Percentiles rank a stretch among this genome's conserved stretches.
Conservation (phyloP, 2,888 invertebrate species). For the Acrobasis consociella region DNA sequence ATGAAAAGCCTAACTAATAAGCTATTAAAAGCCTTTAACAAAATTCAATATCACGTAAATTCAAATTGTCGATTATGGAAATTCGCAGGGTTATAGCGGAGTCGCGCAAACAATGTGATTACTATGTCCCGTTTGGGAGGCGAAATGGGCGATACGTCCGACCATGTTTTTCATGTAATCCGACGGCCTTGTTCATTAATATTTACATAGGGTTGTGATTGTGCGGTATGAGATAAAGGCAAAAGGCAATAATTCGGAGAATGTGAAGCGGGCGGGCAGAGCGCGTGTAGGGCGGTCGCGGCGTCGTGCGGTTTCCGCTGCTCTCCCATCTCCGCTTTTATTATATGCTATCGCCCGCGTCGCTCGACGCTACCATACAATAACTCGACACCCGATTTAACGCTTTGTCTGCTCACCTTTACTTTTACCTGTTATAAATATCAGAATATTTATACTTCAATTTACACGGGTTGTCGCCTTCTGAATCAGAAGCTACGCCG, state of each 20-base stretch:
- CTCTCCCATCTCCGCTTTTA: not conserved
- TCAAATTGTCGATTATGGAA: not conserved
- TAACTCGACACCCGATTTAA: slow-evolving; percentile 36
- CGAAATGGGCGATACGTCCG: not conserved
- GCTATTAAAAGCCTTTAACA: no score
- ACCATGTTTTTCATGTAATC: not conserved
- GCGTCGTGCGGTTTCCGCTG: slow-evolving; percentile 24
- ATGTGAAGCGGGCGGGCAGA: slow-evolving; percentile 38
- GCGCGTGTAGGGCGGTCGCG: slow-evolving; percentile 43
- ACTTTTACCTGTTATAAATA: slow-evolving; percentile 23
- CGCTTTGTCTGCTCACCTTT: slow-evolving; percentile 29
- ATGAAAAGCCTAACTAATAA: no score
- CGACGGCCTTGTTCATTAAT: slow-evolving; percentile 6
- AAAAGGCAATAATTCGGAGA: slow-evolving; percentile 46
- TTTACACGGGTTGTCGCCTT: slow-evolving; percentile 18
- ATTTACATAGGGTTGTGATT: slow-evolving; percentile 35
- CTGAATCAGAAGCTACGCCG: not conserved
- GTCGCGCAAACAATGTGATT: not conserved
- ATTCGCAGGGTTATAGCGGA: not conserved
- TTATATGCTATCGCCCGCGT: slow-evolving; percentile 30
- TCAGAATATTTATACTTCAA: slow-evolving; percentile 12
- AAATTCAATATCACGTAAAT: not conserved
- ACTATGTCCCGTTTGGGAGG: not conserved
- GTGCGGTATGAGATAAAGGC: slow-evolving; percentile 39
- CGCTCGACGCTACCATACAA: slow-evolving; percentile 22